Conservation (phyloP, 92 coral and sea anemone genomes). For the Pocillopora meandrina region DNA sequence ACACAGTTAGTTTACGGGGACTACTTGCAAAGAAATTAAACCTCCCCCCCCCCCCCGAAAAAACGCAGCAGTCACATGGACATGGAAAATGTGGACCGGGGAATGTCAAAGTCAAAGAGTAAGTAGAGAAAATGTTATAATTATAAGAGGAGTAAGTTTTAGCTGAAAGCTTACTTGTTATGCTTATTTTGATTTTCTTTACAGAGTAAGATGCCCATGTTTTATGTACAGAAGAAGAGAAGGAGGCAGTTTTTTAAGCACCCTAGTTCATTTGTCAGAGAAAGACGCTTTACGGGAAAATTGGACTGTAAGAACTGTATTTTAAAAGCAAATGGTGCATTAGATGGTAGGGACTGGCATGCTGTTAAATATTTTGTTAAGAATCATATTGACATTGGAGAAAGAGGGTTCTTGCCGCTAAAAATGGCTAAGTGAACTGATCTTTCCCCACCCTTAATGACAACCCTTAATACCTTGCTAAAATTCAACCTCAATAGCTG, state of each 20-base stretch:
- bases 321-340: conserved; percentile 26
- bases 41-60: not conserved
- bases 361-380: conserved; percentile 45
- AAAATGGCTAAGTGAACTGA: too few species aligned
- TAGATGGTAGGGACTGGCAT: conserved; percentile 40
- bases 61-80: conserved; percentile 7
- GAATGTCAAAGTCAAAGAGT: conserved; percentile 19
- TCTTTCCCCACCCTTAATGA: too few species aligned
- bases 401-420: too few species aligned
- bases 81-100: conserved; percentile 3
- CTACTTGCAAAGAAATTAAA: not conserved
- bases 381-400: conserved; percentile 32
- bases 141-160: not conserved
- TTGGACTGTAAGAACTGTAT: conserved; percentile 38
- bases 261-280: conserved; percentile 7
- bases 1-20: too few species aligned
- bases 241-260: conserved; percentile 44
- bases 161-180: not conserved
- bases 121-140: conserved; percentile 1
- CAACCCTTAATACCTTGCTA: too few species aligned
- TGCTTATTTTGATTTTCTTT: not conserved
- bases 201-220: not conserved
- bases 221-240: conserved; percentile 49
- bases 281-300: conserved; percentile 47
- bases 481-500: too few species aligned